Base-by-base conservation (phyloP, 2,888 invertebrate species). In the Leptinotarsa juncta region DNA sequence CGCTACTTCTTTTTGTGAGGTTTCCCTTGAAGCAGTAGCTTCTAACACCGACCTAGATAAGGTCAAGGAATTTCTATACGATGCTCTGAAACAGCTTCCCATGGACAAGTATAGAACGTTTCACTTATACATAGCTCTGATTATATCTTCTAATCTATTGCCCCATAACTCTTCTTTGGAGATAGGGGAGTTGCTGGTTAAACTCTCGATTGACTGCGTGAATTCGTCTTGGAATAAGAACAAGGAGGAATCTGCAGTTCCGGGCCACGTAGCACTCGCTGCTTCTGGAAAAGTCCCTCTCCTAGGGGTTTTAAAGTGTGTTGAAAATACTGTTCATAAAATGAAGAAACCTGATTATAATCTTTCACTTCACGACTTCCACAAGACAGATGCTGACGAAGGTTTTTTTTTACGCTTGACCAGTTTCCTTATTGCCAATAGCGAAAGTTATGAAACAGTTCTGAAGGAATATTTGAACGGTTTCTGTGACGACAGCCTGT, bases 291-390 rank as follows among this genome's bases (percentile, higher is more conserved):
- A 88, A 77, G 89, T 93, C 77, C 88, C 92, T 0, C 88, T 92
- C 79, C 89, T 91, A 84, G 87, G 91, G 1, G 90, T 91, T 82
- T 88, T 91, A 55, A 89, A 90, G 78, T 90, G 91, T 74, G 86
- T 93, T 67, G 82, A 85, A 2, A 89, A 87, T 68, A 86, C 93
- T 1, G 89, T 91, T 68, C 84, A 86, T 51, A 89, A 90, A 77
- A 89, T 91, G 69, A 84, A 88, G 76, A 86, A 89, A 20, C 83
- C 85, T 0, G 78, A 84, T 26, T 85, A 90, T 15, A 78, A 87
- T 42, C 88, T 88, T 79, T 87, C 89, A 26, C 88, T 89, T 87
- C 88, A 88, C 76, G 89, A 90, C 83, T 87, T 90, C 62, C 88
- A 87, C 10, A 57, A 71, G 65, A 84, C 86, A 70, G 84, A 85